Conservation (phyloP, 1,140 invertebrate species). For the Papilio machaon region DNA sequence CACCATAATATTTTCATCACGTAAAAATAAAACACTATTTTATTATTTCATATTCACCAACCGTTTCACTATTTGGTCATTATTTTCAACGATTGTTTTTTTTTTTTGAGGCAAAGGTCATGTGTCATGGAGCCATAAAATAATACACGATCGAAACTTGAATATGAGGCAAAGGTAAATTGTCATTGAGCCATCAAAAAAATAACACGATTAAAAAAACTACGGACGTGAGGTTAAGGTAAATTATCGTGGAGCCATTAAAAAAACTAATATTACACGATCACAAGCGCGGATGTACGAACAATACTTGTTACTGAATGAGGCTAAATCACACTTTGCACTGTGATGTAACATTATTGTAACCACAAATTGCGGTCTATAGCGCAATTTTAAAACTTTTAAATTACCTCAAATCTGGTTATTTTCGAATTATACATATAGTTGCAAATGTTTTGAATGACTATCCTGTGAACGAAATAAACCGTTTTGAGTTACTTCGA, state of each 20-base stretch:
- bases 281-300: conserved; percentile 43
- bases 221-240: too few relatives aligned
- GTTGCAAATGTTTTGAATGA: neutral
- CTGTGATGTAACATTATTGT: conserved; percentile 56
- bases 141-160: conserved; percentile 31
- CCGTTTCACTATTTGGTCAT: conserved; percentile 20
- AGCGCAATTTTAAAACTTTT: conserved; percentile 38
- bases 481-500: too few relatives aligned
- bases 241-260: too few relatives aligned
- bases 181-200: conserved; percentile 34
- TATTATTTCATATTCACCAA: conserved; percentile 36
- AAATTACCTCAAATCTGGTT: neutral
- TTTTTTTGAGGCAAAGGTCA: conserved; percentile 12
- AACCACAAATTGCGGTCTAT: conserved; percentile 44
- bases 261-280: conserved; percentile 40
- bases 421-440: neutral
- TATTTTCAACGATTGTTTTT: neutral
- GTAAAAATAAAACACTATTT: conserved; percentile 33
- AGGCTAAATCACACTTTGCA: conserved; percentile 50
- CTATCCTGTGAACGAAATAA: neutral
- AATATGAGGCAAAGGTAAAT: conserved; percentile 4
- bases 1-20: conserved; percentile 54
- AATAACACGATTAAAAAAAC: too few relatives aligned
- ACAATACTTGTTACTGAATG: conserved; percentile 49
- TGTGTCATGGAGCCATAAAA: conserved; percentile 30